phyloP scores from a whole-genome alignment of 2,113 vertebrate species.

The Sigmodon hispidus region DNA sequence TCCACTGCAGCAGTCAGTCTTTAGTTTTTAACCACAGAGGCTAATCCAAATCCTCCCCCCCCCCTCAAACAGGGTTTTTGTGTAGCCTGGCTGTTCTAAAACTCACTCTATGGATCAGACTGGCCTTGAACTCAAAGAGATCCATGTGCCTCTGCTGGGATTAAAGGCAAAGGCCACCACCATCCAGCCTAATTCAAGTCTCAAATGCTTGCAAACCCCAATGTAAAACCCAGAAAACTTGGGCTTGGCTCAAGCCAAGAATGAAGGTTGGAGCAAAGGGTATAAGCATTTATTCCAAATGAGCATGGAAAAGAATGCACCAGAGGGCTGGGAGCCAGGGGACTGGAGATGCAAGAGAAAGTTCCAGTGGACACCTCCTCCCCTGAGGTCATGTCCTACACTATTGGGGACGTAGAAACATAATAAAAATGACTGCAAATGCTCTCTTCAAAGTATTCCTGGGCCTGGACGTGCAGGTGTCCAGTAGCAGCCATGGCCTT shows the following conservation, averaged over 20 bases:
- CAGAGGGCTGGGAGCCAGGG: too few species aligned
- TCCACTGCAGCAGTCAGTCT: neutral
- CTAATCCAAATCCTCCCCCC: neutral
- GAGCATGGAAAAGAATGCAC: neutral
- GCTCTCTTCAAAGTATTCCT: neutral
- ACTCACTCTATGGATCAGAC: neutral
- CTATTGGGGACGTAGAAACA: neutral
- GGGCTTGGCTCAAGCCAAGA: fast-evolving
- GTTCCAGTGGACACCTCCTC: neutral
- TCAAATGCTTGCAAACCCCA: neutral
- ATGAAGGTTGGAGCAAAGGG: neutral
- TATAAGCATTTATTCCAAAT: neutral
- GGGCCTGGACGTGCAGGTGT: neutral
- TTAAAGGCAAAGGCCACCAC: neutral
- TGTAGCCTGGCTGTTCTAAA: neutral
- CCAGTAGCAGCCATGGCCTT: neutral
- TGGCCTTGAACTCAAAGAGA: neutral
- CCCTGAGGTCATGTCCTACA: too few species aligned
- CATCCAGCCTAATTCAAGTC: neutral
- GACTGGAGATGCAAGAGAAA: neutral
- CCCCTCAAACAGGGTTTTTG: neutral
- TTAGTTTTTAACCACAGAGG: neutral
- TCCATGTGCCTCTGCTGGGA: neutral
- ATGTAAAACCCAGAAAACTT: neutral
- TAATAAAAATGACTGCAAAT: fast-evolving